Evolutionary conservation across 2,113 vertebrate genomes (phyloP).

Genomic region (Gopherus flavomarginatus): DNA sequence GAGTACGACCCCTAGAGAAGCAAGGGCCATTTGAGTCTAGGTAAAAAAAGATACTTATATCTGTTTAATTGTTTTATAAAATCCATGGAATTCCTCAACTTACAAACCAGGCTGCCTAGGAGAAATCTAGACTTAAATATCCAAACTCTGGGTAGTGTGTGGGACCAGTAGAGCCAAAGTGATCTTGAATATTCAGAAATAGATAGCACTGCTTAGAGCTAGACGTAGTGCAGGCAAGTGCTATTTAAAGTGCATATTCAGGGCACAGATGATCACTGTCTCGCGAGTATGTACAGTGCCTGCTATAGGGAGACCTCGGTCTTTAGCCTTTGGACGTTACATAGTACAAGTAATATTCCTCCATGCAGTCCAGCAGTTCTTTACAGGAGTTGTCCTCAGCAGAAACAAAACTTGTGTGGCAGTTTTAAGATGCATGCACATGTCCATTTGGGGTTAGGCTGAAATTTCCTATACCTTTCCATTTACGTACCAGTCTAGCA

Average conservation of each 20-base stretch:
- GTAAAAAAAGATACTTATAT: constrained; percentile 65
- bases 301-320: neutral
- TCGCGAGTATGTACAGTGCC: neutral
- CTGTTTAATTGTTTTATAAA: neutral
- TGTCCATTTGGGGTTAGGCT: neutral
- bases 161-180: neutral
- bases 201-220: neutral
- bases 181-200: neutral
- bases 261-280: neutral
- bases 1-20: constrained; percentile 88
- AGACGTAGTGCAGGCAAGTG: neutral
- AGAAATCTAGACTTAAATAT: neutral
- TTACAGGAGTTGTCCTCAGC: neutral
- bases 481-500: neutral
- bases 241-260: neutral
- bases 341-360: neutral
- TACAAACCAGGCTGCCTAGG: neutral
- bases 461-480: neutral
- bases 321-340: neutral
- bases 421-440: neutral
- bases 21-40: constrained; percentile 94
- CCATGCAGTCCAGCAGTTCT: neutral
- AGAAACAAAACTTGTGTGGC: neutral
- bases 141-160: neutral
- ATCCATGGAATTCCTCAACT: neutral